phyloP scores from a whole-genome alignment of 1,140 invertebrate species.

The Zophobas morio region DNA sequence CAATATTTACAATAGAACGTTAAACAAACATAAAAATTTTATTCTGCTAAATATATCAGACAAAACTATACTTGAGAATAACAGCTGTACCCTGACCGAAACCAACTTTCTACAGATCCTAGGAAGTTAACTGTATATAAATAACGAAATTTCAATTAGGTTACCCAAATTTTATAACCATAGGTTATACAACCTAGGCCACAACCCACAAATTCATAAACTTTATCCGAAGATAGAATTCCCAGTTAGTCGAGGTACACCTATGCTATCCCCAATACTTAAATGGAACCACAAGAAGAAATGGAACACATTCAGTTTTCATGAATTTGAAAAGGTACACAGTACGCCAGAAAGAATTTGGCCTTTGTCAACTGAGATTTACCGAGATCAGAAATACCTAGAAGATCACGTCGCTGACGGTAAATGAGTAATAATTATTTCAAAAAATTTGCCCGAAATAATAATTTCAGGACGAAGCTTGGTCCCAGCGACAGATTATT shows the following conservation, averaged over 20 bases:
- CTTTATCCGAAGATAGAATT: constrained; percentile 71
- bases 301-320: constrained; percentile 58
- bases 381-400: constrained; percentile 74
- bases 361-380: too few relatives aligned
- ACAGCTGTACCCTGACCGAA: too few relatives aligned
- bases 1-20: too few relatives aligned
- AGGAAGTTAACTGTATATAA: too few relatives aligned
- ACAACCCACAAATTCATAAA: constrained; percentile 71
- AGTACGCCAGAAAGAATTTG: too few relatives aligned
- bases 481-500: constrained; percentile 77
- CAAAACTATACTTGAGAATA: too few relatives aligned
- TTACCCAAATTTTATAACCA: neutral
- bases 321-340: neutral
- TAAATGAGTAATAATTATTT: constrained; percentile 52
- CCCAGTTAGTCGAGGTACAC: constrained; percentile 76
- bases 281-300: constrained; percentile 76
- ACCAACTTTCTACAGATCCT: too few relatives aligned
- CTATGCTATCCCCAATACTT: constrained; percentile 75
- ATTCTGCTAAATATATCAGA: too few relatives aligned
- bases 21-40: too few relatives aligned
- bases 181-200: constrained; percentile 70
- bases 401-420: constrained; percentile 91
- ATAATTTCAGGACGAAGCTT: constrained; percentile 79
- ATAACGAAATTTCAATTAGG: too few relatives aligned
- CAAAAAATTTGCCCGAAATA: neutral